Base-by-base conservation (phyloP, 2,797 vertebrate species). In the Chloroceryle inda region DNA sequence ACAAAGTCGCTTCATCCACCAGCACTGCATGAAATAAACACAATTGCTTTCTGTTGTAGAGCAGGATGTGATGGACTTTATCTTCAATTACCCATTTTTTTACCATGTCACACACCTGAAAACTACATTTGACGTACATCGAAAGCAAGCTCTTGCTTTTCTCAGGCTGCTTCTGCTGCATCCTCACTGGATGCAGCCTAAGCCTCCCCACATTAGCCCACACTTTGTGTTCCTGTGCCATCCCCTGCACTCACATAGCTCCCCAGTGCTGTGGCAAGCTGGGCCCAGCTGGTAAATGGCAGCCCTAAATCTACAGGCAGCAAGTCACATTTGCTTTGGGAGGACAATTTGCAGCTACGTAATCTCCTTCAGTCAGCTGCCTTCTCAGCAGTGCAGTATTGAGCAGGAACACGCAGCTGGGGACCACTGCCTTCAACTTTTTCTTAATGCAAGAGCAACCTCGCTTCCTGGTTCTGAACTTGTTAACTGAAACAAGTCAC, bases 111-210 rank as follows among this genome's bases (percentile, higher is more conserved):
- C 1, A 1, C 42, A 68, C 49, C 31, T 59, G 23, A 42, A 90
- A 92, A 35, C 11, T 44, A 20, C 9, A 26, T 31, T 47, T 23
- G 11, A 55, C 18, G 17, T 12, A 69, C 27, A 40, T 0, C 35
- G 31, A 83, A 87, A 75, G 56, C 19, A 47, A n/a, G 16, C 19
- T 8, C 9, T 35, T 78, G 49, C 21, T 82, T 59, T 91, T 73
- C 71, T 59, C 22, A 5, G 44, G n/a, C 50, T 73, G 21, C 17
- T 82, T 73, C 58, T 62, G 9, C 47, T 67, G 66, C 40, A 52
- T 35, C 27, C 44, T 71, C 1, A 47, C 7, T 2, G 1, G 35
- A 33, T 23, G 16, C 40, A 68, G 42, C 8, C 26, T 0, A 0
- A 84, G 33, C 11, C 24, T 56, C 77, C 40, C 20, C 11, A 24